Evolutionary conservation across 2,888 invertebrate genomes (phyloP), one percentile per base, ranked within the genome.

Genomic region (Noctua janthe): DNA sequence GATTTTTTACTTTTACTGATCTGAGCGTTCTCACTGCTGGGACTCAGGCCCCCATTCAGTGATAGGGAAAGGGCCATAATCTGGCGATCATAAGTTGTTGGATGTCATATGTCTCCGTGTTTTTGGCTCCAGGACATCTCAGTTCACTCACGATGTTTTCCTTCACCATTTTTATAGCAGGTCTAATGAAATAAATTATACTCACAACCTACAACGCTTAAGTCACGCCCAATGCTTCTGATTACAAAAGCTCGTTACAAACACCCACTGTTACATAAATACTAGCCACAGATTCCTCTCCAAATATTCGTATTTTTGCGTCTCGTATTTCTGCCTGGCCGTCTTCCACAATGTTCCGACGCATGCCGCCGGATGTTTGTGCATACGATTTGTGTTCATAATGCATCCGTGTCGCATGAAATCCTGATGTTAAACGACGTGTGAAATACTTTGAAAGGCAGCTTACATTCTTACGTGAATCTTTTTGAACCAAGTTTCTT

Each of bases 301-400:
- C 10, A 70, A 64, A 84, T 56, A 59, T 74, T 73, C 51, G 70
- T 71, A 71, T 59, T 51, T 83, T 35, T n/a, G 3, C 6, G n/a
- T 15, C n/a, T 73, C 15, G 8, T 20, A 43, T 43, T 66, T 59
- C 47, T 29, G n/a, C 35, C 13, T 7, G 5, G 20, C 7, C 47
- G 15, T 20, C 20, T 54, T 15, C 47, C 43, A 23, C 49, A 39
- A 17, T 5, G 15, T n/a, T n/a, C 11, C 47, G 54, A 66, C 8
- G 47, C 51, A 5, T 39, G 47, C 17, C 39, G 13, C 51, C 74
- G 74, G 85, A 83, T 85, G 71, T 85, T 71, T 71, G 47, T 54
- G 74, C 67, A 85, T 62, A 80, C 71, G 74, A 74, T 80, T 85
- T 85, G 85, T 80, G 74, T 71, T 62, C 23, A 54, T 71, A 80